Percentiles rank a stretch among this genome's conserved stretches.
Conservation (phyloP, 2,797 vertebrate genomes). For the Chelon labrosus region DNA sequence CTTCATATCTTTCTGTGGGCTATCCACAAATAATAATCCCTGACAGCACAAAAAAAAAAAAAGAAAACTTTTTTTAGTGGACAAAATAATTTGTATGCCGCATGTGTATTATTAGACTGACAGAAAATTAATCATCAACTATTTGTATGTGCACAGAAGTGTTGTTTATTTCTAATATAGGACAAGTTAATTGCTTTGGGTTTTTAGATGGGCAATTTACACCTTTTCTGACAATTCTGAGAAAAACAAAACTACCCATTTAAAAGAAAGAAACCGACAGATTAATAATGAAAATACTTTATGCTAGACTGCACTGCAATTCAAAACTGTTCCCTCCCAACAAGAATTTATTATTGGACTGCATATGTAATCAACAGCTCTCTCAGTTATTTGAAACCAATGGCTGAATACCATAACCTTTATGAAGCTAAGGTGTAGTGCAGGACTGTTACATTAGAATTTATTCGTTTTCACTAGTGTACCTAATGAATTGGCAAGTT, state of each 20-base stretch:
- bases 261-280: not conserved
- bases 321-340: no score
- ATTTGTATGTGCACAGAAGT: not conserved
- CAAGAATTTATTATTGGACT: no score
- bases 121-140: not conserved
- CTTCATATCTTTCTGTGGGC: conserved; percentile 11
- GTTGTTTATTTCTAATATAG: not conserved
- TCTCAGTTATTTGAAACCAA: no score
- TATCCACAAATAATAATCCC: conserved; percentile 1
- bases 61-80: not conserved
- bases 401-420: no score
- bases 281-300: not conserved
- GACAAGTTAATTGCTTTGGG: not conserved
- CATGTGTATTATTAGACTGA: not conserved
- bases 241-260: not conserved
- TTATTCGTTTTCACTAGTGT: no score
- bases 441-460: no score
- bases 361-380: no score
- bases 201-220: not conserved
- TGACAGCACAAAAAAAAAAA: conserved; percentile 4
- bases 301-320: no score
- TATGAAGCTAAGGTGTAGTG: no score
- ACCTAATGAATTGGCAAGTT: no score
- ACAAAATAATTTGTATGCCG: not conserved
- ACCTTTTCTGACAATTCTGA: not conserved